Percentiles rank a stretch among this genome's conserved stretches.
Conservation (phyloP, 2,797 vertebrate genomes). For the Hoplostethus atlanticus region DNA sequence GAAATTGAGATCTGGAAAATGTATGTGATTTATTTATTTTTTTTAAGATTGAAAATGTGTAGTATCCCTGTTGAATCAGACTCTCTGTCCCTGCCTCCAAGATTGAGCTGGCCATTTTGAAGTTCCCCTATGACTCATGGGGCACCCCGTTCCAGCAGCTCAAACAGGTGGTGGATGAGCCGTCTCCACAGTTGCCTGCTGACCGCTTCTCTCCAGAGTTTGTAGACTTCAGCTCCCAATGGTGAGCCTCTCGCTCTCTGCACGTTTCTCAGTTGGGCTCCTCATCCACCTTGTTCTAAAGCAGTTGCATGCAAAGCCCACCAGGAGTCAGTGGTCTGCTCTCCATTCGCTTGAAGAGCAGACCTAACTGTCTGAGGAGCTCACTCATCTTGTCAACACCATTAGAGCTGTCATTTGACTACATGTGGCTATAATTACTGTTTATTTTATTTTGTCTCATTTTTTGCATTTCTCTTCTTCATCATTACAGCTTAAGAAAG, state of each 20-base stretch:
- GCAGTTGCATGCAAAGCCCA: conserved; percentile 31
- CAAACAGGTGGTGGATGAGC: conserved; percentile 98
- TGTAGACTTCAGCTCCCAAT: conserved; percentile 98
- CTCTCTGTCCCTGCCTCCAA: conserved; percentile 52
- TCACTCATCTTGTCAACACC: not conserved
- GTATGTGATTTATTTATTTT: not conserved
- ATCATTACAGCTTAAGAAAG: conserved; percentile 94
- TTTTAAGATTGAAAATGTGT: not conserved
- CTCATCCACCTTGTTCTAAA: not conserved
- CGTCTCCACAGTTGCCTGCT: conserved; percentile 93
- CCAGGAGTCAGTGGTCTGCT: conserved; percentile 64
- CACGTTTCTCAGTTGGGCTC: rapidly evolving
- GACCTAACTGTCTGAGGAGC: not conserved
- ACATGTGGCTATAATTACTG: not conserved
- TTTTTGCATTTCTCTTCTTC: conserved; percentile 29
- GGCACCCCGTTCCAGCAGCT: conserved; percentile 99
- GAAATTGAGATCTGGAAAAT: no score
- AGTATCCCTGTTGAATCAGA: not conserved
- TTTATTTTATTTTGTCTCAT: conserved; percentile 4
- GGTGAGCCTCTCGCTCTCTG: conserved; percentile 82
- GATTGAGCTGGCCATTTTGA: conserved; percentile 97
- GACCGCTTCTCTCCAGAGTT: conserved; percentile 95
- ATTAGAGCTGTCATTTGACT: not conserved
- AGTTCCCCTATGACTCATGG: conserved; percentile 98
- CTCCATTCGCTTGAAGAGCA: conserved; percentile 1